Conservation (phyloP, 1,140 invertebrate genomes). For the Drosophila micromelanica region DNA sequence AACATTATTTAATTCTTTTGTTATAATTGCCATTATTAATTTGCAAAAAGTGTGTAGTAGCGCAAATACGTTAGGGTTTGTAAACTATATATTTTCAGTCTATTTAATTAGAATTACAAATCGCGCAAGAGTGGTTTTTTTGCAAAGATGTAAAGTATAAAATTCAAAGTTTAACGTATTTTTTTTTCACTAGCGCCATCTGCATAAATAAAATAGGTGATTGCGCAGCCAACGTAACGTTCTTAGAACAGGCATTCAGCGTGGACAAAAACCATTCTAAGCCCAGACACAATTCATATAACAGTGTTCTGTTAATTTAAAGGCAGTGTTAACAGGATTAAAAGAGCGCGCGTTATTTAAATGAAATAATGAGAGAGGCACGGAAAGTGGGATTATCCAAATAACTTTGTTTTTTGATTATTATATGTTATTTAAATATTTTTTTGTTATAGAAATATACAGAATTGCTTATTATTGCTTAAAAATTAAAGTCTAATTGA, state of each 20-base stretch:
- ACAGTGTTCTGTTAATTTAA: background rate
- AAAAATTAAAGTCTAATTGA: too few species aligned
- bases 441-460: background rate
- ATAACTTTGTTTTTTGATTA: background rate
- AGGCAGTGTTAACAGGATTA: background rate
- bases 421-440: background rate
- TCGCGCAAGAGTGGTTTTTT: background rate
- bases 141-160: background rate
- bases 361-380: too few species aligned
- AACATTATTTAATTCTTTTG: too few species aligned
- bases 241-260: background rate
- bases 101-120: too few species aligned
- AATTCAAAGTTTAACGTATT: constrained; percentile 1
- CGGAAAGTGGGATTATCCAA: too few species aligned
- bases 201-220: background rate
- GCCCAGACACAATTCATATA: background rate
- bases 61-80: too few species aligned
- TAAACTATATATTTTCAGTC: too few species aligned
- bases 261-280: constrained; percentile 4
- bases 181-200: background rate
- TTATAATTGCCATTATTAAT: too few species aligned
- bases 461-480: too few species aligned
- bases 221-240: background rate
- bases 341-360: background rate
- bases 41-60: too few species aligned